Evolutionary conservation across 2,888 invertebrate species (phyloP).

Genomic region (Netelia virgata): DNA sequence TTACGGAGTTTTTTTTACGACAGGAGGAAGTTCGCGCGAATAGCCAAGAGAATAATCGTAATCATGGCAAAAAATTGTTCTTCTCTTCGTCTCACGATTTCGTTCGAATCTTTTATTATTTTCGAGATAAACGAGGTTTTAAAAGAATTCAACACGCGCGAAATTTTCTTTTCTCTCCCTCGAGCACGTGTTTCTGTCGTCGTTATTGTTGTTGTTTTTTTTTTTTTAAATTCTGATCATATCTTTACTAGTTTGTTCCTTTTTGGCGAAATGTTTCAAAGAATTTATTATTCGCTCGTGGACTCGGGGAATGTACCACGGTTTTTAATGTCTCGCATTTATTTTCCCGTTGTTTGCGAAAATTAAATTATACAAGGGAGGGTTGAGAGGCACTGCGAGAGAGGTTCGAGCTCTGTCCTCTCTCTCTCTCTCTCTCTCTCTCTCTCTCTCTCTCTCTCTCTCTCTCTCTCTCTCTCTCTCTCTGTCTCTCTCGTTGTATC

Average conservation of each 20-base stretch:
- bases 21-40: no score
- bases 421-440: slow-evolving; percentile 35
- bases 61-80: no score
- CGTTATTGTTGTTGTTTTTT: background rate
- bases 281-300: slow-evolving; percentile 31
- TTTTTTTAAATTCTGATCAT: slow-evolving; percentile 1
- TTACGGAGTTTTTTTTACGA: no score
- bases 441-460: background rate
- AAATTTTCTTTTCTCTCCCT: background rate
- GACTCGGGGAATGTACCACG: background rate
- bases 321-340: slow-evolving; percentile 2
- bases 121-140: no score
- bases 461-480: slow-evolving; percentile 34
- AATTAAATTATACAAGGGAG: slow-evolving; percentile 11
- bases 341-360: background rate
- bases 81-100: no score
- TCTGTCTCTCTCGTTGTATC: slow-evolving; percentile 69
- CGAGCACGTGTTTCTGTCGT: background rate
- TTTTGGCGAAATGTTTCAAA: slow-evolving; percentile 6
- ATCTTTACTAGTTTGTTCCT: background rate
- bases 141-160: slow-evolving; percentile 7
- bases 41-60: no score
- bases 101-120: no score
- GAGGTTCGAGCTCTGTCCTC: background rate
- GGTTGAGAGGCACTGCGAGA: slow-evolving; percentile 60